Evolutionary conservation across 1,140 invertebrate species (phyloP), one percentile per base, ranked within the genome.

Genomic region (Papilio xuthus): DNA sequence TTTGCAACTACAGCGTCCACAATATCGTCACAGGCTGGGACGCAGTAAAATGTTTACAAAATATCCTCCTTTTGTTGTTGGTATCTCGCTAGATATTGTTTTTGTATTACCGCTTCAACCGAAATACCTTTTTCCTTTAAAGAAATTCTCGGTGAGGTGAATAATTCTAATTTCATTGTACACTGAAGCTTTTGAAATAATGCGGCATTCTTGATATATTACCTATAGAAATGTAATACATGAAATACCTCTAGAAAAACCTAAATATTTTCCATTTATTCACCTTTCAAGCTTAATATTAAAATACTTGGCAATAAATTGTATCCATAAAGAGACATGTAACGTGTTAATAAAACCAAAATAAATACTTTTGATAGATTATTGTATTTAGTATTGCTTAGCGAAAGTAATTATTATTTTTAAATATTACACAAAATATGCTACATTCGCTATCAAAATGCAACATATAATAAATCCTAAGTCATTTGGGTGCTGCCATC

Each of bases 11-110:
- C 84, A 86, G 86, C 87, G 82, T 84, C 88, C 90, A 90, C 88
- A 90, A 92, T 90, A 90, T 88, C 86, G 88, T 86, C 87, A 86
- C 89, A 90, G 89, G 80, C 88, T 86, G 89, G 85, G 85, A 78
- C 87, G 88, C 85, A 92, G 89, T 92, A 92, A 92, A 90, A 92
- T 90, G 89, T 86, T 89, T 90, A 90, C 89, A 89, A 89, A 90
- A 90, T 90, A 86, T 88, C 84, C 85, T 83, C 86, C 87, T 89
- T 86, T 88, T 89, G 86, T 90, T 90, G 82, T 72, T 83, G 80
- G 79, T 80, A 81, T 83, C 81, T 63, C 84, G 81, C 83, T 82
- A 44, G 84, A 84, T 90, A 88, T 90, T 88, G 84, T 86, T 84
- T 86, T 86, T 85, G 86, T 88, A 88, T 87, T 83, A 85, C 81